These are phyloP conservation scores for Keiferia lycopersicella DNA, from an alignment of 2,888 invertebrate species.

Conservation along the genomic window DNA sequence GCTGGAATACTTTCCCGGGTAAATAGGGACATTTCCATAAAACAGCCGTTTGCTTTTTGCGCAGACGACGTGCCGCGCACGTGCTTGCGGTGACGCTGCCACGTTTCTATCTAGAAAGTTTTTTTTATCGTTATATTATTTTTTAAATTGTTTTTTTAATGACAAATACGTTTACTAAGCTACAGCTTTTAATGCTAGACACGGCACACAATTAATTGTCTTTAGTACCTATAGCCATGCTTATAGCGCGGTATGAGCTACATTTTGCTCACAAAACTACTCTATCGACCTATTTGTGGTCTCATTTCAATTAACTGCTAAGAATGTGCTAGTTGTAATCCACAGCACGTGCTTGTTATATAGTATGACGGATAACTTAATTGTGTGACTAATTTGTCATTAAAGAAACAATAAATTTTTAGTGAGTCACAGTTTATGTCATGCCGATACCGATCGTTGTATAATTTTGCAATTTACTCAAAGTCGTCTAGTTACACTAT, in stretches of 20 bases:
- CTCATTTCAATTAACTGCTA: too few relatives aligned
- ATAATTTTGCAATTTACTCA: constrained; percentile 25
- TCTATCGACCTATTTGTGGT: too few relatives aligned
- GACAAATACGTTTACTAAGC: background rate
- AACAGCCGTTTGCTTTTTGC: constrained; percentile 70
- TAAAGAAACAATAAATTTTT: constrained; percentile 20
- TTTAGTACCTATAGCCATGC: too few relatives aligned
- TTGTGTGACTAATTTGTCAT: constrained; percentile 28
- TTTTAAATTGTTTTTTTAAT: background rate
- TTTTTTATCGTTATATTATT: background rate
- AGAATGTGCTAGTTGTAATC: background rate
- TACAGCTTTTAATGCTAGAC: background rate
- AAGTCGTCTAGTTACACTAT: background rate
- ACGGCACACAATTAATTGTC: background rate
- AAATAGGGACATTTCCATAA: constrained; percentile 73
- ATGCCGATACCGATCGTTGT: constrained; percentile 18
- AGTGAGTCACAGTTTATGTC: constrained; percentile 24
- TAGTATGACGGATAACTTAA: background rate
- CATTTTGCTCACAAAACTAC: background rate
- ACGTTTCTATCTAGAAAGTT: constrained; percentile 31
- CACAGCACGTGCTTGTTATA: background rate
- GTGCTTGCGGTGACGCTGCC: constrained; percentile 47
- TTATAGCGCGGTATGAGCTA: background rate
- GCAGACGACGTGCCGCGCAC: constrained; percentile 46
- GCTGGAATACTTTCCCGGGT: constrained; percentile 62